phyloP scores from a whole-genome alignment of 2,113 vertebrate species.

The Choloepus hoffmanni region DNA sequence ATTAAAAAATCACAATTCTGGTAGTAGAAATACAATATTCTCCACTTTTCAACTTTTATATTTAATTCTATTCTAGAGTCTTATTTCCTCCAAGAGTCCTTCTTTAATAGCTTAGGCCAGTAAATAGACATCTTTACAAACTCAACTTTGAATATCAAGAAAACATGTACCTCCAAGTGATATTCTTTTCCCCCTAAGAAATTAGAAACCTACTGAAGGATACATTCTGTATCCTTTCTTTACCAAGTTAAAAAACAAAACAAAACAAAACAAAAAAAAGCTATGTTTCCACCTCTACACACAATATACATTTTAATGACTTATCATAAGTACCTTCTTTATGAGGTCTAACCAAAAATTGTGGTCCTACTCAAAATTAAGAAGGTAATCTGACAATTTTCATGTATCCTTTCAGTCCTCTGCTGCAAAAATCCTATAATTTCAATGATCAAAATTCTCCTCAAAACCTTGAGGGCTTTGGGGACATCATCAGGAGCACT shows the following conservation, averaged over 20 bases:
- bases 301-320: neutral
- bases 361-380: constrained; percentile 27
- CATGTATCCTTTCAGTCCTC: neutral
- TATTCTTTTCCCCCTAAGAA: constrained; percentile 35
- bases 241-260: neutral
- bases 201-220: constrained; percentile 16
- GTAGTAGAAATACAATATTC: neutral
- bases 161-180: neutral
- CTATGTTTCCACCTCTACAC: neutral
- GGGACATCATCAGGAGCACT: neutral
- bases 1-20: constrained; percentile 24
- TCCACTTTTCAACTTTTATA: neutral
- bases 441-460: constrained; percentile 38
- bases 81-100: constrained; percentile 41
- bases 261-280: neutral
- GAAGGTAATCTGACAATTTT: neutral
- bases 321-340: constrained; percentile 15
- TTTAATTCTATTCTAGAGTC: constrained; percentile 21
- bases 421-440: constrained; percentile 3
- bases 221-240: neutral
- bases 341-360: neutral
- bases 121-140: neutral
- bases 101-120: constrained; percentile 16
- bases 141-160: constrained; percentile 59
- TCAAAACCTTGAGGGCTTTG: neutral